Base-by-base conservation (phyloP, 1,140 invertebrate genomes). In the Camponotus pennsylvanicus region DNA sequence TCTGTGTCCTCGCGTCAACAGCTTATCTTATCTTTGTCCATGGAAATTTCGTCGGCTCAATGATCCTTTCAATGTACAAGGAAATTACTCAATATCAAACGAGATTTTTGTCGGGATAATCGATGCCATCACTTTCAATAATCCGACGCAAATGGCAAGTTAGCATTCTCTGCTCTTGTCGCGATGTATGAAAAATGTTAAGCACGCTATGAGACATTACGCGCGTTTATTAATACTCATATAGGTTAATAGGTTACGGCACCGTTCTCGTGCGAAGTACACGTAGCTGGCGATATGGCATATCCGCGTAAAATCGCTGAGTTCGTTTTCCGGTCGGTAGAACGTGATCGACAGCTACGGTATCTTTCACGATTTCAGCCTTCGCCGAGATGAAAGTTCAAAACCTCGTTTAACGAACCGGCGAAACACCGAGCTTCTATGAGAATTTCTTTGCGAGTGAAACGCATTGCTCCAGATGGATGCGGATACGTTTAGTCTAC, bases 341-440 rank as follows among this genome's bases (percentile, higher is more conserved):
- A 83, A 88, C 70, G 89, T 90, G 88, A 92, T 89, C 88, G 88
- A 64, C 87, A 77, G 73, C 73, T 80, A 49, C 86, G 84, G 76
- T 70, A 78, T 86, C 83, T 71, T 86, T 61, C 42, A 42, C 13
- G 42, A 55, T 61, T 86, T 89, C 59, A 80, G 88, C 76, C 92
- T 92, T 92, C 87, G 88, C 73, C 77, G 75, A 92, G 93, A 92
- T 90, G 92, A 93, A 93, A 93, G 92, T 93, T 93, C 91, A 92
- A 73, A 79, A 88, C 75, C 88, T 76, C 84, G 79, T 92, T 91
- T 70, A 91, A 90, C 79, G 55, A 86, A 80, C 88, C 84, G 87
- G 82, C 77, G 13, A 37, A 83, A 89, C 32, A 45, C 32, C 37
- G 11, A 32, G 57, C 69, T 70, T 64, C 76, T 34, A 49, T 76